A percentile compares a stretch with the other conserved stretches of the same genome.
phyloP scores from a whole-genome alignment of 2,797 vertebrate genomes.

The Semaprochilodus insignis region DNA sequence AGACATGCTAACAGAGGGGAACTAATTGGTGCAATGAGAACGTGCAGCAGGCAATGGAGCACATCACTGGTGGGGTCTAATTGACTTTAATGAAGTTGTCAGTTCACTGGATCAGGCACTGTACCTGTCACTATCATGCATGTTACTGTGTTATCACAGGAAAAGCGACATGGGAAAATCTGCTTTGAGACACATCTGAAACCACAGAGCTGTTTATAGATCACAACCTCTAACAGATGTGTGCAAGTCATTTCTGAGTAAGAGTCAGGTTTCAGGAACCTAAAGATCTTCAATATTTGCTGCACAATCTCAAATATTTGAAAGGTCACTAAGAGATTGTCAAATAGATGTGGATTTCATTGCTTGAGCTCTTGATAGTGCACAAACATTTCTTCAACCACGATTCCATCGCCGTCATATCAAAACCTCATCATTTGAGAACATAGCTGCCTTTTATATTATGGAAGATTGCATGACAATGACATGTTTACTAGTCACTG shows the following conservation, averaged over 20 bases:
- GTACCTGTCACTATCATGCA: conserved; percentile 36
- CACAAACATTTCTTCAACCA: not conserved
- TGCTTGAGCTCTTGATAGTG: not conserved
- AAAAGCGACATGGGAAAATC: conserved; percentile 9
- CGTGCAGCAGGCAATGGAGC: conserved; percentile 29
- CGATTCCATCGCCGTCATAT: not conserved
- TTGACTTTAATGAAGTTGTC: conserved; percentile 52
- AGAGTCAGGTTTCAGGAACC: not conserved
- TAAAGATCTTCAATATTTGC: conserved; percentile 9
- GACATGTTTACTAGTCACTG: too few relatives aligned
- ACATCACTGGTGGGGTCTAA: conserved; percentile 60
- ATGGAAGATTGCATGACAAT: not conserved
- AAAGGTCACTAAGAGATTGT: conserved; percentile 12
- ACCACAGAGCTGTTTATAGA: conserved; percentile 20
- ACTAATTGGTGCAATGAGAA: conserved; percentile 66
- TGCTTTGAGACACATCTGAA: conserved; percentile 13
- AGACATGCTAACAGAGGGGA: conserved; percentile 37
- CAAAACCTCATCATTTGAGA: not conserved
- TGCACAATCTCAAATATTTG: conserved; percentile 10
- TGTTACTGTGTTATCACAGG: conserved; percentile 2
- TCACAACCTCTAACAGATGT: conserved; percentile 9
- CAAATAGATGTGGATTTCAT: not conserved
- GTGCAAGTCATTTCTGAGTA: not conserved
- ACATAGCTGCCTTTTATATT: not conserved
- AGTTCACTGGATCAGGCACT: conserved; percentile 40